Base-by-base conservation (phyloP, 1,140 invertebrate genomes). In the Hycleus cichorii region DNA sequence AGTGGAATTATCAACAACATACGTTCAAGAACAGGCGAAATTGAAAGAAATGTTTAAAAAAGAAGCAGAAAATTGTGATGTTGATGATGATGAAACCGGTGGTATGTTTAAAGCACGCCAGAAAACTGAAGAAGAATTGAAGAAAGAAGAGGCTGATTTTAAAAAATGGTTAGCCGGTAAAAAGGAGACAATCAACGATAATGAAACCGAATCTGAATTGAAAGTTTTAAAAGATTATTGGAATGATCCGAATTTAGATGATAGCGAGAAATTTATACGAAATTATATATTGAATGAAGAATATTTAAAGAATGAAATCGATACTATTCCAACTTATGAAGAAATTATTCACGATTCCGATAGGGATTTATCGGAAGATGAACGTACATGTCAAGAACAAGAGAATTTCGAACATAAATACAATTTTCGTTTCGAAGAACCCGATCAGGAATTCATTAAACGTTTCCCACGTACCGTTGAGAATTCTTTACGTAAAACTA, bases 361-460 rank as follows among this genome's bases (percentile, higher is more conserved):
- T 67, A 83, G 83, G 46, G 84, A 84, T 59, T 75, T 91, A 51
- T 90, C 88, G 1, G 91, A 89, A 60, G 91, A 95, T 74, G 91
- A 95, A 69, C 76, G 82, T 62, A 81, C 83, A 60, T 77, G 93
- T 10, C 83, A 89, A 63, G 82, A 87, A 66, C 90, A 94, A 71
- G 90, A 92, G 46, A 81, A 90, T 74, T 98, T 97, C 80, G 95
- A 98, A 69, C 82, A 91, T 38, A 96, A 97, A 69, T 98, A 89
- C 70, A 97, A 98, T 77, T 97, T 95, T 73, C 82, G 95, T 64
- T 98, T 90, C 76, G 93, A 98, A 77, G 94, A 98, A 75, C 95
- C 95, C 0, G 95, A 97, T 77, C 81, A 87, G 49, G 91, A 97
- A 66, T 96, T 95, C 79, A 83, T 93, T 12, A 93, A 93, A 78